Evolutionary conservation across 2,888 invertebrate species (phyloP).

Genomic region (Dryococelus australis): DNA sequence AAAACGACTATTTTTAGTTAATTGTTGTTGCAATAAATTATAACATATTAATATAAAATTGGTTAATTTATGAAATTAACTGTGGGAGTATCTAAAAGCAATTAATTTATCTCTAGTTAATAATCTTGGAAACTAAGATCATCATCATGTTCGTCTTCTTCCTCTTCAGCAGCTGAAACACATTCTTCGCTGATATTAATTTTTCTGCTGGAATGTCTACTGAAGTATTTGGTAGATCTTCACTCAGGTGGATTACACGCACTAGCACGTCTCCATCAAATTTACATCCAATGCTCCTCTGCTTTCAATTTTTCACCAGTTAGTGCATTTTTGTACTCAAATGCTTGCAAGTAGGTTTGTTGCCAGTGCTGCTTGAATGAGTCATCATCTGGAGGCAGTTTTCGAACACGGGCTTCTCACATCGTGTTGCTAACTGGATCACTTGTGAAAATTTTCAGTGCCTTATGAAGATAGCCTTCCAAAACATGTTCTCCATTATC

Average conservation of each 20-base stretch:
- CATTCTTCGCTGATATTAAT: not conserved
- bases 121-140: not conserved
- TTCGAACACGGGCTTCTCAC: not conserved
- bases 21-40: too few relatives aligned
- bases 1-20: too few relatives aligned
- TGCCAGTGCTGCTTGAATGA: not conserved
- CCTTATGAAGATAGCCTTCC: not conserved
- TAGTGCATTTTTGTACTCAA: constrained; percentile 4
- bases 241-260: too few relatives aligned
- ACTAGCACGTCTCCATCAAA: not conserved
- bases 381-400: not conserved
- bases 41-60: too few relatives aligned
- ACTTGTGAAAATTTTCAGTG: not conserved
- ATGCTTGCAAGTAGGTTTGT: not conserved
- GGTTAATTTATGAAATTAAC: too few relatives aligned
- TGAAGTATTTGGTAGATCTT: not conserved
- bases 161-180: not conserved
- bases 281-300: not conserved
- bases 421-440: not conserved
- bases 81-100: too few relatives aligned
- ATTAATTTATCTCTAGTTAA: too few relatives aligned
- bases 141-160: not conserved
- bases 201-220: not conserved
- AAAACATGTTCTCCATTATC: constrained; percentile 4
- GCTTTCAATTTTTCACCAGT: not conserved